Evolutionary conservation across 2,888 invertebrate genomes (phyloP).

Genomic region (Yponomeuta malinellus): DNA sequence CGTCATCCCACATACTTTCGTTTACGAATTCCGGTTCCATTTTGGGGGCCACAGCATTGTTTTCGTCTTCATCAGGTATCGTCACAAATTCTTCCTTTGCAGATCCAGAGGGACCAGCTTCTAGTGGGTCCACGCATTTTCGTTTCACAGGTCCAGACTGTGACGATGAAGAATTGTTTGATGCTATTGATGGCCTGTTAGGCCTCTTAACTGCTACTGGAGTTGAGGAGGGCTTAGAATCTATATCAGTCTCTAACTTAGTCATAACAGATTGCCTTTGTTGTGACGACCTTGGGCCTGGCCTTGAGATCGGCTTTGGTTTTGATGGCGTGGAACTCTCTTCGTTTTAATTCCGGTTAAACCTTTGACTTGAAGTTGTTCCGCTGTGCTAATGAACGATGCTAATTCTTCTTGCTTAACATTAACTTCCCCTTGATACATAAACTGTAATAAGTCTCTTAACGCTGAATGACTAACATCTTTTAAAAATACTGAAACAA

Average conservation of each 20-base stretch:
- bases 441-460: conserved; percentile 82
- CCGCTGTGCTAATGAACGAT: conserved; percentile 82
- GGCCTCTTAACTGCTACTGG: conserved; percentile 78
- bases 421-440: conserved; percentile 84
- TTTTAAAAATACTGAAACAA: conserved; percentile 80
- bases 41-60: conserved; percentile 78
- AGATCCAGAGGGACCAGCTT: conserved; percentile 76
- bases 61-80: conserved; percentile 72
- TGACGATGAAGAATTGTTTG: conserved; percentile 75
- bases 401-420: conserved; percentile 83
- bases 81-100: conserved; percentile 73
- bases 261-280: conserved; percentile 78
- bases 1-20: conserved; percentile 76
- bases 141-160: conserved; percentile 76
- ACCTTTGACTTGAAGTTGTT: conserved; percentile 83
- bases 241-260: conserved; percentile 78
- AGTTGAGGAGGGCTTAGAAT: conserved; percentile 78
- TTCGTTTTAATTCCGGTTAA: conserved; percentile 79
- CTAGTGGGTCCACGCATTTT: conserved; percentile 77
- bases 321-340: conserved; percentile 75
- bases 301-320: conserved; percentile 75
- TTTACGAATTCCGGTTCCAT: conserved; percentile 81
- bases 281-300: conserved; percentile 80
- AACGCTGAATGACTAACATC: conserved; percentile 82
- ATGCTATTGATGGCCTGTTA: conserved; percentile 79